A percentile compares a stretch with the other conserved stretches of the same genome.
These are phyloP conservation scores for Nematopogon swammerdamellus DNA, from an alignment of 2,888 invertebrate genomes.

Conservation along the genomic window DNA sequence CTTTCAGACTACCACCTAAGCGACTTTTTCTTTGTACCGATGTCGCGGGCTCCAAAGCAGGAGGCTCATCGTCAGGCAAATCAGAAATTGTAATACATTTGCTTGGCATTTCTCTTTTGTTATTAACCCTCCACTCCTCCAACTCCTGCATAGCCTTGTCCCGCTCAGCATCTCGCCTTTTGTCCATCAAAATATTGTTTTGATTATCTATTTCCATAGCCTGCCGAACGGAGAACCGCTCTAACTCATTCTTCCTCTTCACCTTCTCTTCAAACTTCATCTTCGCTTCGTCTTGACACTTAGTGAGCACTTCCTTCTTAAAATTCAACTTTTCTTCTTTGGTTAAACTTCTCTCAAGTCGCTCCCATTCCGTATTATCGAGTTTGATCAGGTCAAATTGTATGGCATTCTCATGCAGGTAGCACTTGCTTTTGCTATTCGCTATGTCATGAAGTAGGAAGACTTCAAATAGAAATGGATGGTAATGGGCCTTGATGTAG, in stretches of 20 bases:
- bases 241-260: conserved; percentile 51
- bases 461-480: conserved; percentile 72
- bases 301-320: conserved; percentile 55
- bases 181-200: conserved; percentile 60
- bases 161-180: conserved; percentile 59
- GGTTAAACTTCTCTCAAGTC: conserved; percentile 50
- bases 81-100: conserved; percentile 4
- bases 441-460: conserved; percentile 63
- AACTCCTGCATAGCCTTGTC: conserved; percentile 63
- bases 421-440: conserved; percentile 61
- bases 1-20: no score
- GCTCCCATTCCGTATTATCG: conserved; percentile 53
- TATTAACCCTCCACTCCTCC: conserved; percentile 52
- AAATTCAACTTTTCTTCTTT: conserved; percentile 55
- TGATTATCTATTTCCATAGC: conserved; percentile 47
- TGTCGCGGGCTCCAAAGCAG: conserved; percentile 7
- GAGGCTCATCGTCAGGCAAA: conserved; percentile 6
- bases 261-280: conserved; percentile 48
- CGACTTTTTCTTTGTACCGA: no score
- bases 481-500: conserved; percentile 71
- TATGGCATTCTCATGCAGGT: conserved; percentile 59
- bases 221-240: conserved; percentile 48
- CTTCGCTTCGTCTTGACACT: conserved; percentile 53
- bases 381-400: conserved; percentile 65
- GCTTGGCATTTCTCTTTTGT: conserved; percentile 12